phyloP scores from a whole-genome alignment of 2,888 invertebrate species.

The Lasioglossum leucozonium region DNA sequence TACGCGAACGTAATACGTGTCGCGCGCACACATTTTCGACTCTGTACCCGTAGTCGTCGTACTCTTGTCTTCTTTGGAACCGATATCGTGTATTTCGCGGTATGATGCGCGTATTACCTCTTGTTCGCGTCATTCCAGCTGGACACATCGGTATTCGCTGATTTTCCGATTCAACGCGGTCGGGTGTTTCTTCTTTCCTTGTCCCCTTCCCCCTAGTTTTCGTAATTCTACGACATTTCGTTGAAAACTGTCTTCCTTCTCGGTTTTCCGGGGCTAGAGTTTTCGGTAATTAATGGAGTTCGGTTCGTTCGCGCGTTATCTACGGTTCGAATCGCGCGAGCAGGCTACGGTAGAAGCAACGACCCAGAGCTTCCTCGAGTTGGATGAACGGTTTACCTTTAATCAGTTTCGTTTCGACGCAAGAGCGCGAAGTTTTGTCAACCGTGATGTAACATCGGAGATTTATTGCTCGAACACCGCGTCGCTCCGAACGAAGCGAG shows the following conservation, averaged over 20 bases:
- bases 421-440: neutral
- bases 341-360: neutral
- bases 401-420: neutral
- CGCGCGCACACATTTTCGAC: constrained; percentile 21
- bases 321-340: neutral
- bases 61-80: constrained; percentile 17
- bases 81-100: constrained; percentile 26
- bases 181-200: neutral
- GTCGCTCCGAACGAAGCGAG: neutral
- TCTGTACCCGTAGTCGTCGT: neutral
- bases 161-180: neutral
- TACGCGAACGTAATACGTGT: constrained; percentile 27
- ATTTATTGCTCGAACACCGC: neutral
- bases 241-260: neutral
- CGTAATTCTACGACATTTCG: neutral
- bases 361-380: neutral
- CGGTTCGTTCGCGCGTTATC: neutral
- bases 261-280: neutral
- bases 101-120: constrained; percentile 14
- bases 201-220: neutral
- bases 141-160: neutral
- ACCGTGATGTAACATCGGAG: neutral
- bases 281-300: neutral
- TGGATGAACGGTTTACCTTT: neutral
- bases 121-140: constrained; percentile 4